Base-by-base conservation (phyloP, 2,797 vertebrate species). In the Manis javanica region DNA sequence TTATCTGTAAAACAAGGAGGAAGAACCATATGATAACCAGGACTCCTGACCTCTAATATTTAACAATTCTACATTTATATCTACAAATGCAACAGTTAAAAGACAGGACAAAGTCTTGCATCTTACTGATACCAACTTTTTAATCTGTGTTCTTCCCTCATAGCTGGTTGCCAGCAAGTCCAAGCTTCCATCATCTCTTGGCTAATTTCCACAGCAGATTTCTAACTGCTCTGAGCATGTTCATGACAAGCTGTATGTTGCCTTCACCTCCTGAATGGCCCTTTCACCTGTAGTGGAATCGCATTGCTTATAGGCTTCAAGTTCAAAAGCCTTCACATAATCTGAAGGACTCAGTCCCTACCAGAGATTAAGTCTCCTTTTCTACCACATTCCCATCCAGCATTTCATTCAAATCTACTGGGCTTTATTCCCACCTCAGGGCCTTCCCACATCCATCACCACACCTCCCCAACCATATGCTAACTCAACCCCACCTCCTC, bases 51-150 rank as follows among this genome's bases (percentile, higher is more conserved):
- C 14, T 53, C 13, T 90, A 82, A 21, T 9, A 59, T 18, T 78
- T 39, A 74, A 46, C 29, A 64, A 68, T 61, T 81, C 71, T 90
- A 63, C 18, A 66, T 88, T 42, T 86, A 64, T 16, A 37, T 51
- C 5, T 55, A n/a, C 12, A 77, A 69, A 64, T 18, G 3, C 34
- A 77, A 69, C 12, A 42, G 21, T 78, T 85, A 46, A 14, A 79
- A 83, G 18, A 74, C 7, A 39, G 55, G 18, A 61, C 2, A 11
- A 64, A 83, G 31, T 81, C 39, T 72, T 77, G n/a, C 12, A 71
- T 84, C 37, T 96, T 95, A 11, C 14, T 89, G 61, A n/a, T 64
- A 59, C 9, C 21, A 69, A n/a, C 10, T 82, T 84, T 85, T 79
- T 26, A 86, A 71, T 78, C 42, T 72, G 5, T 61, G 59, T 61